Percentiles rank a stretch among this genome's conserved stretches.
These are phyloP conservation scores for Zootoca vivipara DNA, from an alignment of 2,113 vertebrate species.

Conservation along the genomic window DNA sequence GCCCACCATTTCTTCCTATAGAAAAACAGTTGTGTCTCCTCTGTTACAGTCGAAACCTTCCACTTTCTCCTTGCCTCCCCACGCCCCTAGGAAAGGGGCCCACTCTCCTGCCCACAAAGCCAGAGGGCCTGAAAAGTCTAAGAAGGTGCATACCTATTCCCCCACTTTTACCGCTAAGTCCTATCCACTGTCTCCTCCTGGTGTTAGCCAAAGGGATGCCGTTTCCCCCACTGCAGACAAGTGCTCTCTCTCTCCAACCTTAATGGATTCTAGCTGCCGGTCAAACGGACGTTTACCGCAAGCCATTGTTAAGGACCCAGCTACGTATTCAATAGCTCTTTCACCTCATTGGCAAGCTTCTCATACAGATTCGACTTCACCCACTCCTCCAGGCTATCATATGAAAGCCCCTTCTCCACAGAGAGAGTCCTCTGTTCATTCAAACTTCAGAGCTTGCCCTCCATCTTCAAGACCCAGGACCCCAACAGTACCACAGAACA, in stretches of 20 bases:
- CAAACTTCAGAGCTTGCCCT: slow-evolving; percentile 37
- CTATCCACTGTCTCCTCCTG: slow-evolving; percentile 57
- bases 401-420: slow-evolving; percentile 7
- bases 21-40: slow-evolving; percentile 25
- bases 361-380: slow-evolving; percentile 2
- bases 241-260: slow-evolving; percentile 40
- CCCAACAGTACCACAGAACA: slow-evolving; percentile 34
- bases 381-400: not conserved
- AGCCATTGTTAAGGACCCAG: not conserved
- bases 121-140: slow-evolving; percentile 43
- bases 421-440: slow-evolving; percentile 25
- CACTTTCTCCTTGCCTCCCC: slow-evolving; percentile 28
- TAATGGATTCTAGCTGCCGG: slow-evolving; percentile 48
- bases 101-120: slow-evolving; percentile 9
- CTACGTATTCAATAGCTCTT: not conserved
- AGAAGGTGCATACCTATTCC: slow-evolving; percentile 49
- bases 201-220: not conserved
- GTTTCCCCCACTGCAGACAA: slow-evolving; percentile 46
- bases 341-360: slow-evolving; percentile 33
- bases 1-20: slow-evolving; percentile 4
- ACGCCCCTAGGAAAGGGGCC: slow-evolving; percentile 42
- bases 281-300: slow-evolving; percentile 35
- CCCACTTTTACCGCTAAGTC: slow-evolving; percentile 60
- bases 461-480: slow-evolving; percentile 56
- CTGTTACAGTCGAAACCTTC: slow-evolving; percentile 17